phyloP scores from a whole-genome alignment of 2,113 vertebrate species.

The Talpa occidentalis region DNA sequence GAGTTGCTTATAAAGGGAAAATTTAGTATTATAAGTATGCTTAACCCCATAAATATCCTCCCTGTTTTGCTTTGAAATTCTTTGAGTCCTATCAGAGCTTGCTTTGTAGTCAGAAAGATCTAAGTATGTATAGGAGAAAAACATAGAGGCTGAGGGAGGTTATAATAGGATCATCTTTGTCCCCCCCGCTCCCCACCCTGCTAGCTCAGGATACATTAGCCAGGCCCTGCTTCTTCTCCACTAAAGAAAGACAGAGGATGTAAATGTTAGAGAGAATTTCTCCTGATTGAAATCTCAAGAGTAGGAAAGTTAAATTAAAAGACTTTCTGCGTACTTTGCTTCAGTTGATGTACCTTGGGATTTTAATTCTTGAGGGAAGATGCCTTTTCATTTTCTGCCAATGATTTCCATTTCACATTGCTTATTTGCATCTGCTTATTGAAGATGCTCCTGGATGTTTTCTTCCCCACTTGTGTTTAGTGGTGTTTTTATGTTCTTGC shows the following conservation, averaged over 20 bases:
- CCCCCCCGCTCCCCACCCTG: not conserved
- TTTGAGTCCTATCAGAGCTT: constrained; percentile 63
- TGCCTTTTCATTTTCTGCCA: not conserved
- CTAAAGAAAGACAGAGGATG: constrained; percentile 28
- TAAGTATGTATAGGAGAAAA: not conserved
- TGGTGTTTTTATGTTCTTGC: not conserved
- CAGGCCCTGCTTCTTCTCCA: constrained; percentile 37
- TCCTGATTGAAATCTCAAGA: constrained; percentile 63
- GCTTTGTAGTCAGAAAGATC: constrained; percentile 56
- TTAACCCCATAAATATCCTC: constrained; percentile 12
- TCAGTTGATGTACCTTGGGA: not conserved
- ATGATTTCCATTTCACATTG: not conserved
- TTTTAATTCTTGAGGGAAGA: constrained; percentile 29
- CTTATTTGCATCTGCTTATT: constrained; percentile 38
- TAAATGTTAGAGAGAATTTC: constrained; percentile 48
- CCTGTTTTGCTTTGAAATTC: constrained; percentile 19
- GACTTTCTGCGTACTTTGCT: not conserved
- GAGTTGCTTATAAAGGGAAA: constrained; percentile 46
- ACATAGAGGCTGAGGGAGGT: constrained; percentile 20
- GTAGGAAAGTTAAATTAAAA: constrained; percentile 32
- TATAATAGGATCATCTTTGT: not conserved
- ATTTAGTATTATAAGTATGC: constrained; percentile 37
- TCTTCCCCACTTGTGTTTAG: not conserved
- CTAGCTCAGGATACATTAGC: constrained; percentile 36
- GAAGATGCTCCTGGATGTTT: not conserved